Evolutionary conservation across 2,888 invertebrate species (phyloP), one percentile per base, ranked within the genome.

Genomic region (Melanostoma mellinum): DNA sequence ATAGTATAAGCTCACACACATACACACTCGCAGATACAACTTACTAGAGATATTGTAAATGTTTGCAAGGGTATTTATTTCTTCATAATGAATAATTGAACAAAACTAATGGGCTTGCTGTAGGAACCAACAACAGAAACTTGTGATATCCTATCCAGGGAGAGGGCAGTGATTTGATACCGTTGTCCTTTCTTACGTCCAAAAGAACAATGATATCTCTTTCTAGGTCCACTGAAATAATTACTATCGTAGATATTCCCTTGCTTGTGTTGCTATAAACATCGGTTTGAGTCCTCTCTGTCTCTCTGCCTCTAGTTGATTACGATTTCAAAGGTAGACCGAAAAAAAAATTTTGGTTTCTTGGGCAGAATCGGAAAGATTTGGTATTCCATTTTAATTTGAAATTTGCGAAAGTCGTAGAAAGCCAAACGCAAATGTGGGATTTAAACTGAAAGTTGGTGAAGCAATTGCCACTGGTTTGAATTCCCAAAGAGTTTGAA

Each of bases 81-180:
- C 50, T 65, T 69, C 69, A 69, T 76, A 69, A 76, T 76, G 76
- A 76, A 76, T 76, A 76, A 76, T 76, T 76, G 76, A 76, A 63
- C 63, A 50, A 48, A 63, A 63, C 63, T 63, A 63, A 63, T 63
- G 63, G 63, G 63, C 38, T 63, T 63, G 63, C 50, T 63, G 50
- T 63, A 50, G 30, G 32, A 40, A n/a, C 30, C 10, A 20, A 20
- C 20, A 20, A 20, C 32, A 46, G 20, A 48, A 76, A 8, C 44
- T 58, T 50, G 52, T 67, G 68, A 68, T 20, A 20, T 20, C 20
- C 20, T 20, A 20, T 60, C 36, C 44, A 38, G 9, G 33, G 58
- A 38, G 44, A 33, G 38, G 20, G 30, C 33, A 10, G 52, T 55
- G 68, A 76, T 76, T 76, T 53, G 68, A 69, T 69, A 61, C 40